Evolutionary conservation across 2,113 vertebrate species (phyloP).

Genomic region (Prochilodus magdalenae): DNA sequence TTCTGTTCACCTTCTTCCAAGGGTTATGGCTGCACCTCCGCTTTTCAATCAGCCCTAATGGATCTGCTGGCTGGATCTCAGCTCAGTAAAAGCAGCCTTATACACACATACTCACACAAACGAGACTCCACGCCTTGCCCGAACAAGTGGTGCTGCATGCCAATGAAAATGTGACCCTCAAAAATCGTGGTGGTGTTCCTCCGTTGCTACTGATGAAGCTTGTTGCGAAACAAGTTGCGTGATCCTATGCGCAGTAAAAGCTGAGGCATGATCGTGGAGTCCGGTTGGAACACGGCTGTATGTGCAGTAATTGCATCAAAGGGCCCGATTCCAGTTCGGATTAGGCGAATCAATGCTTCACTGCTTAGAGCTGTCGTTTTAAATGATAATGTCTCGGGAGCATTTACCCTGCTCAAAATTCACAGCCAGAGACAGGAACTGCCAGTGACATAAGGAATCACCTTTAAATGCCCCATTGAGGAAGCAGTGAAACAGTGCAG

Average conservation of each 20-base stretch:
- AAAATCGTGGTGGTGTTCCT: background rate
- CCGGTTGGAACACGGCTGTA: background rate
- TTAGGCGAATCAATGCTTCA: background rate
- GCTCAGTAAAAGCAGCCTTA: conserved; percentile 41
- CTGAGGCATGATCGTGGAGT: background rate
- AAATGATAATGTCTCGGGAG: background rate
- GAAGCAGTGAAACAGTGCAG: background rate
- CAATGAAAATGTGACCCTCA: conserved; percentile 44
- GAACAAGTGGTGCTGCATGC: conserved; percentile 10
- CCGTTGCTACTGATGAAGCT: background rate
- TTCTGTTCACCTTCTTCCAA: conserved; percentile 70
- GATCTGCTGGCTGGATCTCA: conserved; percentile 75
- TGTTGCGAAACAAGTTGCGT: background rate
- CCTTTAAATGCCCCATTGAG: background rate
- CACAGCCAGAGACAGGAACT: background rate
- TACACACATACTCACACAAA: conserved; percentile 43
- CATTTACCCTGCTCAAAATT: background rate
- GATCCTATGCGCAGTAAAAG: background rate
- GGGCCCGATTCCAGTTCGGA: background rate
- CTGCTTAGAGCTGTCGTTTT: background rate
- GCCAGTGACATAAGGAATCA: background rate
- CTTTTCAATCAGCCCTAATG: conserved; percentile 79
- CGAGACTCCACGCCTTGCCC: conserved; percentile 12
- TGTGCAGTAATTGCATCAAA: background rate
- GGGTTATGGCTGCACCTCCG: conserved; percentile 69